phyloP scores from a whole-genome alignment of 2,888 invertebrate genomes.

The Dastarcus helophoroides region DNA sequence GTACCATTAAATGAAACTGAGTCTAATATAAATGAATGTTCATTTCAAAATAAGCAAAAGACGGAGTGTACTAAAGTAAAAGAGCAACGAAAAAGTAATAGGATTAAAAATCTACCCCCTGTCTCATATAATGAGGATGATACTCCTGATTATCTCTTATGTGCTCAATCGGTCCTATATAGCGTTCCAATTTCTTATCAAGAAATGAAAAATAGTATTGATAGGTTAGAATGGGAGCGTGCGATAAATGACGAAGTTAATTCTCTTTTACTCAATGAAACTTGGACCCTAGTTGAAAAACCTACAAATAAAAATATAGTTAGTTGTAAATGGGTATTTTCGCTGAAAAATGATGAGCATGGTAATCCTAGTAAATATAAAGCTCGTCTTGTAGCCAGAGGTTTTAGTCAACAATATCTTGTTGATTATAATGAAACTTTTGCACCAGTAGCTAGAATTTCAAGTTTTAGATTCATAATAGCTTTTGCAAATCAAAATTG shows the following conservation, averaged over 20 bases:
- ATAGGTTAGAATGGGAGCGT: slow-evolving; percentile 12
- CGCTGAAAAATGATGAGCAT: slow-evolving; percentile 8
- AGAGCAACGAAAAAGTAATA: too few relatives aligned
- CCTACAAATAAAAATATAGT: slow-evolving; percentile 8
- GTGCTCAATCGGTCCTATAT: too few relatives aligned
- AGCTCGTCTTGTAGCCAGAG: slow-evolving; percentile 4
- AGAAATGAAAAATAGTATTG: slow-evolving; percentile 12
- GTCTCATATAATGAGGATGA: too few relatives aligned
- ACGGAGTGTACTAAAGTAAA: too few relatives aligned
- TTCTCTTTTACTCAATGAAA: slow-evolving; percentile 5
- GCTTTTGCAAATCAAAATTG: slow-evolving; percentile 9
- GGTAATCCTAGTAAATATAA: too few relatives aligned
- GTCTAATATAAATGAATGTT: too few relatives aligned
- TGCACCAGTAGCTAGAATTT: slow-evolving; percentile 2
- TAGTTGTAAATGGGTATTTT: slow-evolving; percentile 9
- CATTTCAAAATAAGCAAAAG: too few relatives aligned
- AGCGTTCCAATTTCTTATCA: slow-evolving; percentile 11
- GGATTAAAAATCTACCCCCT: too few relatives aligned
- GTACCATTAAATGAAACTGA: too few relatives aligned
- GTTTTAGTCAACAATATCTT: slow-evolving; percentile 3
- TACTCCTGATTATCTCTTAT: too few relatives aligned
- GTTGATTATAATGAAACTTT: slow-evolving; percentile 4
- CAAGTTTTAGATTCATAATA: slow-evolving; percentile 2
- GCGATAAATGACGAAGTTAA: slow-evolving; percentile 14
- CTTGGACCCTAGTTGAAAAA: neutral